These are phyloP conservation scores for Ctenopoma multispine DNA, from an alignment of 2,797 vertebrate species.

Conservation along the genomic window DNA sequence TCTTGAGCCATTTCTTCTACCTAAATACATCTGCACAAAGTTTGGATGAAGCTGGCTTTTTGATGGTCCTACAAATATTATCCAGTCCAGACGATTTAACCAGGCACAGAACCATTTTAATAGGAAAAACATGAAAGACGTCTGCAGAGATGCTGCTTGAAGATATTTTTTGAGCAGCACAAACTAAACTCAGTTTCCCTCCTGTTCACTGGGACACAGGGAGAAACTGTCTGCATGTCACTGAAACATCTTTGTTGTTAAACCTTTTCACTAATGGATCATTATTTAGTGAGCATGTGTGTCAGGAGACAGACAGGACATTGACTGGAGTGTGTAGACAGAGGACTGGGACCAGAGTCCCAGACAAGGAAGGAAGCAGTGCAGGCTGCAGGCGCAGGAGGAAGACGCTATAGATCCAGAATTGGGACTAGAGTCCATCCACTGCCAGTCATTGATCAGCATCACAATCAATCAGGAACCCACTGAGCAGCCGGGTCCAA, in stretches of 20 bases:
- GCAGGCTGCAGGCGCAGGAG: conserved; percentile 36
- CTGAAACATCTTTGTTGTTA: conserved; percentile 1
- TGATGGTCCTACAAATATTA: too few relatives aligned
- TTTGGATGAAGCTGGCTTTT: too few relatives aligned
- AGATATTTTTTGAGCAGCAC: too few relatives aligned
- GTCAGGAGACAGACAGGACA: conserved; percentile 74
- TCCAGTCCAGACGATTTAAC: too few relatives aligned
- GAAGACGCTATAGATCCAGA: conserved; percentile 73
- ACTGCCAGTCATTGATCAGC: conserved; percentile 81
- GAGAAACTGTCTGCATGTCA: neutral
- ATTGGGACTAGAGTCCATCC: conserved; percentile 75
- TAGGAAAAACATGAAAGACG: too few relatives aligned
- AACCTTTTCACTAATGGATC: conserved; percentile 32
- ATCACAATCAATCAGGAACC: conserved; percentile 81
- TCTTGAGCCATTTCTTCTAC: too few relatives aligned
- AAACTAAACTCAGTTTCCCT: neutral
- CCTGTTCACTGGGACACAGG: neutral
- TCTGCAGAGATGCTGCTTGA: too few relatives aligned
- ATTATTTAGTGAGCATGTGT: conserved; percentile 33
- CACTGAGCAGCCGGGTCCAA: conserved; percentile 71
- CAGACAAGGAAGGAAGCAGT: conserved; percentile 60
- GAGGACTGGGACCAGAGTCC: conserved; percentile 43
- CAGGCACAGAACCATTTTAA: too few relatives aligned
- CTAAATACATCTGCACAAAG: too few relatives aligned
- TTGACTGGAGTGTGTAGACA: conserved; percentile 70